Conservation (phyloP, 2,113 vertebrate genomes). For the Willisornis vidua region DNA sequence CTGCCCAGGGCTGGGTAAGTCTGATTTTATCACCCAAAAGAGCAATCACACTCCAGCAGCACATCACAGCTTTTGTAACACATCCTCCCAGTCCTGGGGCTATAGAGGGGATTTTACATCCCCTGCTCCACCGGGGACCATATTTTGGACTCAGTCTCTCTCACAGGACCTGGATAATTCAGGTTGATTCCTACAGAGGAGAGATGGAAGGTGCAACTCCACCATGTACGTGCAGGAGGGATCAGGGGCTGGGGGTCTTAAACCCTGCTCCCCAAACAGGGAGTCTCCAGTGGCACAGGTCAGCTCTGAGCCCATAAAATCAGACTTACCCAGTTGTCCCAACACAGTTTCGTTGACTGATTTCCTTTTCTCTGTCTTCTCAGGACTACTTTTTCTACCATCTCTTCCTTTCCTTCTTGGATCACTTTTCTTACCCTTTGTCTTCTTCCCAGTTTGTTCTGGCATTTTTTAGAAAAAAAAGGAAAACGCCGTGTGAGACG, state of each 20-base stretch:
- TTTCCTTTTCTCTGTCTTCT: conserved; percentile 93
- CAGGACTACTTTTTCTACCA: conserved; percentile 85
- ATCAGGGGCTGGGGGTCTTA: background rate
- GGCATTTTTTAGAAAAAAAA: conserved; percentile 44
- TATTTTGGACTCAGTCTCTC: background rate
- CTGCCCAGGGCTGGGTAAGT: background rate
- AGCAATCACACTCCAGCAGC: background rate
- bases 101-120: background rate
- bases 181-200: background rate
- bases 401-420: conserved; percentile 87
- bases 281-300: background rate
- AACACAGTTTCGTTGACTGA: conserved; percentile 87
- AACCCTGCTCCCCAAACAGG: background rate
- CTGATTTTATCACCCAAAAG: conserved; percentile 48
- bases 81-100: background rate
- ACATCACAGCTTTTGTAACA: background rate
- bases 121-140: background rate
- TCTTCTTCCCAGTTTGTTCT: conserved; percentile 86
- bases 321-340: conserved; percentile 89
- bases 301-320: conserved; percentile 5
- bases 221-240: background rate
- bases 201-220: background rate
- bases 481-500: conserved; percentile 24
- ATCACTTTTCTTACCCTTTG: conserved; percentile 87
- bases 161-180: background rate